Evolutionary conservation across 2,888 invertebrate genomes (phyloP), one percentile per base, ranked within the genome.

Genomic region (Pegoplata infirma): DNA sequence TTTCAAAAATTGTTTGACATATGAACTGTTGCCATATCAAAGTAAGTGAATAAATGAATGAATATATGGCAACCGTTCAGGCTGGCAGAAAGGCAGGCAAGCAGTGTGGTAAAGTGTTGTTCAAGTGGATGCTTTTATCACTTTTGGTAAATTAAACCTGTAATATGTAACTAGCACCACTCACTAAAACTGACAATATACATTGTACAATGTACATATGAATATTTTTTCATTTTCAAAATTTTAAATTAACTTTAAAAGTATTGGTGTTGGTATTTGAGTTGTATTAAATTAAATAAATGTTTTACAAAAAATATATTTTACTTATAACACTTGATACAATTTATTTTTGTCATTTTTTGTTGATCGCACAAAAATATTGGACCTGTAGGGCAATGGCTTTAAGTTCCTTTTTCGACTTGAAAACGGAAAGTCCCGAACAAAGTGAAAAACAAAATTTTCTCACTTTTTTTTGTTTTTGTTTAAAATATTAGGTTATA

Each of bases 1-100:
- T 63, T 68, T 51, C 14, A 53, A 74, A n/a, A 78, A 51, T 40
- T 25, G 66, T 75, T 75, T 79, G 78, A 79, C 71, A 79, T 59
- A 71, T 79, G 78, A 79, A 79, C 78, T 79, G 66, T 49, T 71
- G 28, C 66, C 78, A 76, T 81, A 83, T 76, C 69, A 76, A 64
- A 67, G 66, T 64, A 73, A 69, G 47, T 71, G 61, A 67, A 47
- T 58, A 32, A 25, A 44, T 40, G 46, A 56, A 47, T 40, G 23
- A 58, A 19, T 19, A 53, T 5, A 49, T 49, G 58, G 23, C 46
- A 53, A 44, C 32, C 12, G 5, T 46, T 40, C 32, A 36, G 10
- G 14, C 36, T 17, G 73, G 14, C 10, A 23, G 28, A n/a, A 55
- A 51, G n/a, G 58, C 49, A 63, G 16, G 23, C 49, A 63, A n/a